Conservation (phyloP, 2,797 vertebrate species). For the Neosilurus mollespiculum region DNA sequence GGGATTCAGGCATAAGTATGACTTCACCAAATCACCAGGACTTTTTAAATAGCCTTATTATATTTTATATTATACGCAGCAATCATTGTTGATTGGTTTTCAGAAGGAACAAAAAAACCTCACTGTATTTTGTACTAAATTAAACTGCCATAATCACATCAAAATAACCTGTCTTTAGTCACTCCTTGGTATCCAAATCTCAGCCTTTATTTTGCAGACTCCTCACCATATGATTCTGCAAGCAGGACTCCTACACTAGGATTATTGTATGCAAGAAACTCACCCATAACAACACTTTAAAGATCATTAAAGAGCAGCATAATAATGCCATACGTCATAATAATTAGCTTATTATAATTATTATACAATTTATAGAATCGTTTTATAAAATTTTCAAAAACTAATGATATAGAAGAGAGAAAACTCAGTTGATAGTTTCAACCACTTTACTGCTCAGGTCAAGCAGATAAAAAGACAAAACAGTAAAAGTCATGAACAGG, state of each 20-base stretch:
- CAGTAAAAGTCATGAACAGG: not conserved
- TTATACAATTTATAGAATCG: not conserved
- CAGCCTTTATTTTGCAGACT: not conserved
- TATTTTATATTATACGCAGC: constrained; percentile 18
- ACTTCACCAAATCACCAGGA: not conserved
- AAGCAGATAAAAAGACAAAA: constrained; percentile 27
- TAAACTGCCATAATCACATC: not conserved
- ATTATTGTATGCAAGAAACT: not conserved
- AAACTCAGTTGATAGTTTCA: not conserved
- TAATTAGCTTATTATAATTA: not conserved
- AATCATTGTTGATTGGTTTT: no score
- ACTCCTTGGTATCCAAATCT: not conserved
- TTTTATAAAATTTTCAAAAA: not conserved
- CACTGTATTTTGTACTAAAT: constrained; percentile 9
- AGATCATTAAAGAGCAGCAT: not conserved
- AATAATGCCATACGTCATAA: not conserved
- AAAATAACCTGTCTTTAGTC: not conserved
- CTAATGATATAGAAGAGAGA: not conserved
- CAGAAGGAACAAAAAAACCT: not conserved
- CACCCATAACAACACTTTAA: not conserved
- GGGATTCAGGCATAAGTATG: constrained; percentile 59
- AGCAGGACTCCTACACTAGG: not conserved
- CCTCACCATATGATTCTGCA: not conserved
- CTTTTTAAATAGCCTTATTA: not conserved
- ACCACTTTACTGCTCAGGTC: constrained; percentile 35